A percentile compares a stretch with the other conserved stretches of the same genome.
Conservation (phyloP, 2,888 invertebrate species). For the Napeogenes inachia region DNA sequence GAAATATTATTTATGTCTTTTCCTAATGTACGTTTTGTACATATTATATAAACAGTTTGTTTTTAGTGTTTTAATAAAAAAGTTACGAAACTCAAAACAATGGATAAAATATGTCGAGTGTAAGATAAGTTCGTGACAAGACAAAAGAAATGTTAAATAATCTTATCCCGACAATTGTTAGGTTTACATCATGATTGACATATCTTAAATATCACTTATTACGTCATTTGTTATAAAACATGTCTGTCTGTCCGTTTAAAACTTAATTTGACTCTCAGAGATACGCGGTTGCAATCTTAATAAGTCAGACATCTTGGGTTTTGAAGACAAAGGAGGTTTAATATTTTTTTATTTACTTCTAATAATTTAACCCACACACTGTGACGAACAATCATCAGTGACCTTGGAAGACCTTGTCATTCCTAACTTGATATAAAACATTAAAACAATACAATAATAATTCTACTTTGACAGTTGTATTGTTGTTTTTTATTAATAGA, state of each 20-base stretch:
- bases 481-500: too few relatives aligned
- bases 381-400: conserved; percentile 6
- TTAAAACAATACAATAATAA: neutral
- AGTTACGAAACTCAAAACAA: neutral
- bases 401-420: conserved; percentile 13
- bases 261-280: too few relatives aligned
- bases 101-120: neutral
- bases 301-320: too few relatives aligned
- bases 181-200: conserved; percentile 1
- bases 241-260: too few relatives aligned
- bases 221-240: neutral
- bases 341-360: too few relatives aligned
- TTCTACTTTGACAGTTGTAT: too few relatives aligned
- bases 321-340: neutral
- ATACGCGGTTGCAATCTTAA: too few relatives aligned
- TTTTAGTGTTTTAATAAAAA: neutral
- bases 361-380: neutral
- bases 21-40: too few relatives aligned
- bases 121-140: neutral
- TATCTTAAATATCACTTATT: neutral
- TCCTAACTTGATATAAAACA: neutral
- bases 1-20: too few relatives aligned
- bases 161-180: neutral
- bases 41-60: too few relatives aligned
- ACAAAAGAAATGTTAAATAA: neutral